These are phyloP conservation scores for Tetramorium alpestre DNA, from an alignment of 1,140 invertebrate genomes.

Conservation along the genomic window DNA sequence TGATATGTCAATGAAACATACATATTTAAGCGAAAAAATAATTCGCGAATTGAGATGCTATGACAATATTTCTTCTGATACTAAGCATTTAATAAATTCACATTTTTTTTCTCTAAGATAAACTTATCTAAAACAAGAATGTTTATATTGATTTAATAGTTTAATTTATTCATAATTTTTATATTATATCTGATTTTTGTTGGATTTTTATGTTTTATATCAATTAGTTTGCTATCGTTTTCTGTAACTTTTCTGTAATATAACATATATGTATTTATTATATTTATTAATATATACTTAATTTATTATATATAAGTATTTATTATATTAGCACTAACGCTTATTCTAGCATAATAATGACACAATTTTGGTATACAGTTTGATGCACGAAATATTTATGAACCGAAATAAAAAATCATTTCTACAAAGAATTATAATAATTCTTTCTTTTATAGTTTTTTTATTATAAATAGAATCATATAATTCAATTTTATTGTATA, in stretches of 20 bases:
- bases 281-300: not conserved
- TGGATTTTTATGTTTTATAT: not conserved
- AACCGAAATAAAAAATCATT: not conserved
- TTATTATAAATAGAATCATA: not conserved
- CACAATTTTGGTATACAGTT: not conserved
- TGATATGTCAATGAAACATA: not conserved
- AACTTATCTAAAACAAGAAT: not conserved
- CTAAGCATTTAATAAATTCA: not conserved
- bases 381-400: not conserved
- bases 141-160: not conserved
- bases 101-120: not conserved
- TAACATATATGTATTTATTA: not conserved
- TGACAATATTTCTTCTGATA: not conserved
- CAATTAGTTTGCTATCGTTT: constrained; percentile 25
- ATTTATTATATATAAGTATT: not conserved
- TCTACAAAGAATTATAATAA: not conserved
- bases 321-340: not conserved
- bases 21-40: not conserved
- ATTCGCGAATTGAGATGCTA: not conserved
- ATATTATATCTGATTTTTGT: not conserved
- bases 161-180: not conserved
- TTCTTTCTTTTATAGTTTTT: too few species aligned
- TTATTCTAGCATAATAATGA: not conserved
- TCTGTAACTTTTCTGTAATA: constrained; percentile 8
- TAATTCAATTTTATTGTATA: not conserved